Evolutionary conservation across 2,888 invertebrate genomes (phyloP), one percentile per base, ranked within the genome.

Genomic region (Acrobeloides nanus): DNA sequence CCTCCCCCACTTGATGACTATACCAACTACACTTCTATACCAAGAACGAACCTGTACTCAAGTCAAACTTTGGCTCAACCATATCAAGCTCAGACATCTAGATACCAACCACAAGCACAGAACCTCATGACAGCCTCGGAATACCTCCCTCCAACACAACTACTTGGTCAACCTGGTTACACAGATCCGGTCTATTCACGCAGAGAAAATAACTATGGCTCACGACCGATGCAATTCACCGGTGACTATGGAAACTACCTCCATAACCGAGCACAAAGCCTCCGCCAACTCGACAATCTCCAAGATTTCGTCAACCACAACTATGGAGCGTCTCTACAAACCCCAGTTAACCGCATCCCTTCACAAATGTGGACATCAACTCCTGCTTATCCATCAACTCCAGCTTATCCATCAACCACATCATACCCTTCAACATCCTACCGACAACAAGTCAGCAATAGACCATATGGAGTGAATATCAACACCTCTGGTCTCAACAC

Each of bases 151-250:
- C 38, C 20, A 18, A 33, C 44, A n/a, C 45, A 45, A 25, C 15
- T 15, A 29, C 10, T 29, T 15, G 29, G 29, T 10, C 29, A 29
- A 17, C n/a, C n/a, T n/a, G n/a, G n/a, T n/a, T n/a, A n/a, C n/a
- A 29, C 51, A n/a, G 49, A 49, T 34, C 39, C 38, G 12, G 69
- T 72, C 25, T 71, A 71, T 50, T 59, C 59, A 23, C 54, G 71
- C n/a, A 56, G 54, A 12, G 71, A 71, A 35, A 42, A 53, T 46
- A 72, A 73, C 46, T 72, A 72, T 40, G 72, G 72, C 21, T 51
- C 63, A 18, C 57, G 72, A 20, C 71, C 72, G 2, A 46, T 55
- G 8, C 55, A 59, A 18, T 27, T 41, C 18, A 51, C 61, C 7
- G 49, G 64, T 21, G 65, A 72, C 44, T 69, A 72, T 48, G 71